phyloP scores from a whole-genome alignment of 2,113 vertebrate genomes.

The Erpornis zantholeuca region DNA sequence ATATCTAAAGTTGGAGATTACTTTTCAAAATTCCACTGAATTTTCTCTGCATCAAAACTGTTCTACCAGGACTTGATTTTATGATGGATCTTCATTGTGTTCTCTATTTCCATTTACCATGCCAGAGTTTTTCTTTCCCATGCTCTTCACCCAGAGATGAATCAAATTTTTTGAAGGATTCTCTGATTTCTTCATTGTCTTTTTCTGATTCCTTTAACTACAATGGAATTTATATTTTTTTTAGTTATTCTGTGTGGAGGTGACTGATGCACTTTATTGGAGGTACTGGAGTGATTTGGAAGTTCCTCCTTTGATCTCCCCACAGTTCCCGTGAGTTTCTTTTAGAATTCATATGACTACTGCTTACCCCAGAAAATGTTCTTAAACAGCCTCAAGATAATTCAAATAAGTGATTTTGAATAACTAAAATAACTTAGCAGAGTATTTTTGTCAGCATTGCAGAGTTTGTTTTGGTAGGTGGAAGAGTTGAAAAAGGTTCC shows the following conservation, averaged over 20 bases:
- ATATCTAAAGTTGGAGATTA: neutral
- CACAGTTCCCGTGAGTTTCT: rapidly evolving
- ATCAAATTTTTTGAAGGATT: neutral
- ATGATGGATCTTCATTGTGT: neutral
- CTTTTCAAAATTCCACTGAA: slow-evolving; percentile 1
- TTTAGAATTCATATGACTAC: neutral
- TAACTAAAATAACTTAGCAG: neutral
- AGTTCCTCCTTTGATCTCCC: neutral
- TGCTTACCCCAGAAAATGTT: neutral
- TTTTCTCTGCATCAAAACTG: neutral
- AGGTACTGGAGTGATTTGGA: neutral
- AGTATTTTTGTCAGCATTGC: neutral
- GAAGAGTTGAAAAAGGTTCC: too few relatives aligned
- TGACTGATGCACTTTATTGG: neutral
- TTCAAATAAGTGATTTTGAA: neutral
- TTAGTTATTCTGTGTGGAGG: neutral
- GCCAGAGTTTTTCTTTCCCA: neutral
- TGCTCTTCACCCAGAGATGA: neutral
- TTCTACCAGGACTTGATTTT: neutral
- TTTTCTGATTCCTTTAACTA: neutral
- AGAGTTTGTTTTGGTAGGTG: too few relatives aligned
- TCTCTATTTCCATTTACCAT: neutral
- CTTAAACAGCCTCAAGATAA: neutral
- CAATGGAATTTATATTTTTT: neutral
- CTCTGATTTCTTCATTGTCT: neutral